Conservation (phyloP, 2,797 vertebrate genomes). For the Linurgus olivaceus region DNA sequence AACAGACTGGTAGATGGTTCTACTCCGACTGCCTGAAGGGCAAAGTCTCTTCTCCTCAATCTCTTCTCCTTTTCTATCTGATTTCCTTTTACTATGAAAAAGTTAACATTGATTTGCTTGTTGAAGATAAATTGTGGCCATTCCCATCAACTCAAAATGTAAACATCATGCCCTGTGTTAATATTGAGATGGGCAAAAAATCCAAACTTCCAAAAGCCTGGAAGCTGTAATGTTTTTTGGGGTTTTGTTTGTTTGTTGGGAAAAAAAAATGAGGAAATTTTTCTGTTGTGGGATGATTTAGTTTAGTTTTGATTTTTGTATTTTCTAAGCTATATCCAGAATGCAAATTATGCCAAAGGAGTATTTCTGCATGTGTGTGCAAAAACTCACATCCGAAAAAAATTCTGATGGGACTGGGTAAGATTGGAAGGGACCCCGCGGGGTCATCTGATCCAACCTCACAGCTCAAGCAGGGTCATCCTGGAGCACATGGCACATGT, state of each 20-base stretch:
- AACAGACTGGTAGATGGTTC: background rate
- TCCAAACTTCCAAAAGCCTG: background rate
- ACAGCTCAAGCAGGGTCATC: background rate
- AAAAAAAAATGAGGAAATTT: background rate
- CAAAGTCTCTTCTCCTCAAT: background rate
- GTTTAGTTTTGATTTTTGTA: background rate
- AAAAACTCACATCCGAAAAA: background rate
- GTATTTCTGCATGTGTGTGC: too few species aligned
- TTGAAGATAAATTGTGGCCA: background rate
- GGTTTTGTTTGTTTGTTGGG: accelerated
- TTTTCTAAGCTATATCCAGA: background rate
- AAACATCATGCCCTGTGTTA: background rate
- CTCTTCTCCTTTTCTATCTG: background rate
- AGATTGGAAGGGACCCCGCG: background rate
- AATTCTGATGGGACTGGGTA: background rate
- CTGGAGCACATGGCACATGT: background rate
- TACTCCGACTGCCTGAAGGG: background rate
- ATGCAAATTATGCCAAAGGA: background rate
- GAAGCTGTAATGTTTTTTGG: background rate
- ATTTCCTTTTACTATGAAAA: background rate
- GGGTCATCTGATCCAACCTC: too few species aligned
- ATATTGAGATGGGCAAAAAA: background rate
- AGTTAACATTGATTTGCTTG: background rate
- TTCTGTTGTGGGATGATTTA: background rate
- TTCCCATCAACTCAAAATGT: background rate